These are phyloP conservation scores for Oryzias celebensis DNA, from an alignment of 2,113 vertebrate species.

Conservation along the genomic window DNA sequence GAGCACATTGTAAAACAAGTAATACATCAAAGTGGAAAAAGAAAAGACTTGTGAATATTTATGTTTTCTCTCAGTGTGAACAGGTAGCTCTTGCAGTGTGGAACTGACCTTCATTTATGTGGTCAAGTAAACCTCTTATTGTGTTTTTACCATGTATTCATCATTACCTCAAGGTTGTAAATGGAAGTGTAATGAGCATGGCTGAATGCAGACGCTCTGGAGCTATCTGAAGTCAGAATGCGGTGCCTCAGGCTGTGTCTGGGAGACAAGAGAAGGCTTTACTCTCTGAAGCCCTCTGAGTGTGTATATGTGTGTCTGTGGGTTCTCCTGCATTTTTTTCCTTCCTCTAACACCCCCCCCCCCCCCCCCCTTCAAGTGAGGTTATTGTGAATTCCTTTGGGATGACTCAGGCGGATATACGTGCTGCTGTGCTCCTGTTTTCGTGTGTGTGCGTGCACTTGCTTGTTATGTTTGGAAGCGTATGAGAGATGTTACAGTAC, in stretches of 20 bases:
- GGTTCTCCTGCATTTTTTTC: constrained; percentile 22
- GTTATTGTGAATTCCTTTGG: constrained; percentile 65
- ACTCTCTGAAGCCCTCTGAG: constrained; percentile 45
- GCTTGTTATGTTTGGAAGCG: constrained; percentile 21
- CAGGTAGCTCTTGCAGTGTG: background rate
- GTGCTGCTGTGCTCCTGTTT: constrained; percentile 30
- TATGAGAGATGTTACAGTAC: constrained; percentile 44
- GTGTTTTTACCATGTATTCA: constrained; percentile 26
- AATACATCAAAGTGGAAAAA: background rate
- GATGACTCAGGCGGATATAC: constrained; percentile 60
- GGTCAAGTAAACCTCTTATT: constrained; percentile 24
- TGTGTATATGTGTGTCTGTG: constrained; percentile 29
- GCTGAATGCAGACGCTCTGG: constrained; percentile 36
- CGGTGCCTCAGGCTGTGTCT: constrained; percentile 51
- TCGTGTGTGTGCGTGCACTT: constrained; percentile 11
- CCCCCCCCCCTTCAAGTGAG: constrained; percentile 36
- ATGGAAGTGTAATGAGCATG: constrained; percentile 42
- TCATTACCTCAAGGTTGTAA: constrained; percentile 31
- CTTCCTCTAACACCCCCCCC: constrained; percentile 6
- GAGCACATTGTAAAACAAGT: background rate
- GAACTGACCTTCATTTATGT: constrained; percentile 22
- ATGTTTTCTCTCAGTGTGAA: background rate
- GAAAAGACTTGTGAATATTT: background rate
- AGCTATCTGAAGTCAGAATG: constrained; percentile 38
- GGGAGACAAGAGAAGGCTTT: constrained; percentile 47